Evolutionary conservation across 2,888 invertebrate genomes (phyloP).

Genomic region (Polietes domitor): DNA sequence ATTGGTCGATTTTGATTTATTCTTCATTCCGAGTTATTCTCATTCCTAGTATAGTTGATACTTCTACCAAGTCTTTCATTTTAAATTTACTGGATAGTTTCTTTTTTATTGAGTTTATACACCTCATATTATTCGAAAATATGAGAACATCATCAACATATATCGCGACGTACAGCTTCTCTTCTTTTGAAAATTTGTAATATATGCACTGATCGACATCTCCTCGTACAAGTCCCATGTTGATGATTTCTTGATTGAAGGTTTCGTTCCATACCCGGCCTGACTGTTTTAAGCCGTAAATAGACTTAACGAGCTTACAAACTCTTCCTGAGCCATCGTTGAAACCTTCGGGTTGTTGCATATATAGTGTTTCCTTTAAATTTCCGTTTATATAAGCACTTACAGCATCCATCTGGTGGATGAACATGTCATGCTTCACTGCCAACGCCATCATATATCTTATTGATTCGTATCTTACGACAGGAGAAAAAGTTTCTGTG

Average conservation of each 20-base stretch:
- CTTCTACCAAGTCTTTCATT: slow-evolving; percentile 52
- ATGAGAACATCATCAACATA: slow-evolving; percentile 64
- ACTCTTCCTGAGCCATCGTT: slow-evolving; percentile 48
- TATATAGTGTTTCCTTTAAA: slow-evolving; percentile 43
- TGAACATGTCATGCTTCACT: background rate
- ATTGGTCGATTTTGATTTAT: slow-evolving; percentile 63
- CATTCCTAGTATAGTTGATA: slow-evolving; percentile 64
- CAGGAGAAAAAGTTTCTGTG: slow-evolving; percentile 39
- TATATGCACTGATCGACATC: slow-evolving; percentile 51
- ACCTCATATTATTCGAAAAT: slow-evolving; percentile 42
- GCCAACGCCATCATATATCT: slow-evolving; percentile 25
- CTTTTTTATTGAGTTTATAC: slow-evolving; percentile 21
- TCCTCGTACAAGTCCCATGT: slow-evolving; percentile 52
- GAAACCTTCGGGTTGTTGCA: slow-evolving; percentile 60
- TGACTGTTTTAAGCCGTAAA: slow-evolving; percentile 53
- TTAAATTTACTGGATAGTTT: background rate
- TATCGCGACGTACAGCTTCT: slow-evolving; percentile 51
- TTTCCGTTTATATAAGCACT: slow-evolving; percentile 62
- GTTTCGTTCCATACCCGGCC: slow-evolving; percentile 61
- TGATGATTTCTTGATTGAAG: slow-evolving; percentile 43
- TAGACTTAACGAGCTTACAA: slow-evolving; percentile 39
- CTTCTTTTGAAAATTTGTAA: too few relatives aligned
- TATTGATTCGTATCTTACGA: slow-evolving; percentile 7
- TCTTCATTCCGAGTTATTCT: slow-evolving; percentile 33
- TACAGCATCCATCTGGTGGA: slow-evolving; percentile 61